These are phyloP conservation scores for Sesia apiformis DNA, from an alignment of 2,888 invertebrate species.

Conservation along the genomic window DNA sequence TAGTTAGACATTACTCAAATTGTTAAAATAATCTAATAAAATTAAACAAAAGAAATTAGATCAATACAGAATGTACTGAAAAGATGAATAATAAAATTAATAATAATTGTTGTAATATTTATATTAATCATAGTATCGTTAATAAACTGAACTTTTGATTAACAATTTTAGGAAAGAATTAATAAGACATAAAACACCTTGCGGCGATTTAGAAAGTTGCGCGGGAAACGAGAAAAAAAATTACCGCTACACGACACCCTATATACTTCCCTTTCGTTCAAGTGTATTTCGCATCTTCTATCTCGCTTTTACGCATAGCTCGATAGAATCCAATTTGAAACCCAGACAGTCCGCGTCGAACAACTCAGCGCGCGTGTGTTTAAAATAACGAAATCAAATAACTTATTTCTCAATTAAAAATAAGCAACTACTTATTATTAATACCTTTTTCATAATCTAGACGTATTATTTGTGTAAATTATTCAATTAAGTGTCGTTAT, in stretches of 20 bases:
- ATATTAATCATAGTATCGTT: too few relatives aligned
- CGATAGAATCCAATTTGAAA: not conserved
- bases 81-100: too few relatives aligned
- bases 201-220: constrained; percentile 68
- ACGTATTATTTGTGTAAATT: too few relatives aligned
- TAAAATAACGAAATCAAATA: not conserved
- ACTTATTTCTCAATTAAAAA: not conserved
- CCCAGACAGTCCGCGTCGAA: not conserved
- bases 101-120: too few relatives aligned
- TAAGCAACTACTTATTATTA: too few relatives aligned
- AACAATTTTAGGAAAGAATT: constrained; percentile 21
- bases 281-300: constrained; percentile 14
- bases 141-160: too few relatives aligned
- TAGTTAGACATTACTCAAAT: too few relatives aligned
- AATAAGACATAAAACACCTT: constrained; percentile 41
- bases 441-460: too few relatives aligned
- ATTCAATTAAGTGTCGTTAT: too few relatives aligned
- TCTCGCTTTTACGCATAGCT: constrained; percentile 31
- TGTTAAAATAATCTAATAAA: too few relatives aligned
- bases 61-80: too few relatives aligned
- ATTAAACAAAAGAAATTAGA: too few relatives aligned
- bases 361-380: constrained; percentile 40
- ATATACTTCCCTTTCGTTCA: constrained; percentile 35
- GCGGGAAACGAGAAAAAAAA: constrained; percentile 67
- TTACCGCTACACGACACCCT: constrained; percentile 64